Conservation (phyloP, 2,797 vertebrate genomes). For the Peromyscus melanophrys region DNA sequence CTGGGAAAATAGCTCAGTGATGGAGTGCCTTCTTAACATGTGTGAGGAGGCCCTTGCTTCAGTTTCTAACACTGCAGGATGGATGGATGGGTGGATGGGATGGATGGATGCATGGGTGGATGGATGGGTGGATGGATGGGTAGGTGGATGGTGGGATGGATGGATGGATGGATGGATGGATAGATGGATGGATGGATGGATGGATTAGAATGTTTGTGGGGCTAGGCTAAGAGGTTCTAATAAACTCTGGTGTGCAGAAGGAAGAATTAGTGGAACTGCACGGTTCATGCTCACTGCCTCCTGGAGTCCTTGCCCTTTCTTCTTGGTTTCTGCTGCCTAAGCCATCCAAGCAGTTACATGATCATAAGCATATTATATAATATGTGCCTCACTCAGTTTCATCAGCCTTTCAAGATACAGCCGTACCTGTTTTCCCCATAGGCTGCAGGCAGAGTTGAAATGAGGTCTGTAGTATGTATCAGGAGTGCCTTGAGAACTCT, state of each 20-base stretch:
- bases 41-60: neutral
- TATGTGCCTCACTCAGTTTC: neutral
- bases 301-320: neutral
- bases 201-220: neutral
- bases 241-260: neutral
- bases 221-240: conserved; percentile 1
- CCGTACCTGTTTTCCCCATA: neutral
- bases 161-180: neutral
- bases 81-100: neutral
- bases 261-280: neutral
- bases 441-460: conserved; percentile 29
- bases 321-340: conserved; percentile 21
- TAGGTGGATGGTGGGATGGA: no score
- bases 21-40: neutral
- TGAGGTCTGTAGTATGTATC: neutral
- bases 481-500: conserved; percentile 44
- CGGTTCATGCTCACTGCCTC: neutral
- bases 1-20: neutral
- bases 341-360: conserved; percentile 1
- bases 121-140: no score
- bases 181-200: neutral
- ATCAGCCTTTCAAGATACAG: neutral
- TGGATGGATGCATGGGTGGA: no score
- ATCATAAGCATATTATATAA: neutral
- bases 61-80: neutral